Percentiles rank a stretch among this genome's conserved stretches.
phyloP scores from a whole-genome alignment of 2,113 vertebrate genomes.

The Pseudolaguvia tuberculata region DNA sequence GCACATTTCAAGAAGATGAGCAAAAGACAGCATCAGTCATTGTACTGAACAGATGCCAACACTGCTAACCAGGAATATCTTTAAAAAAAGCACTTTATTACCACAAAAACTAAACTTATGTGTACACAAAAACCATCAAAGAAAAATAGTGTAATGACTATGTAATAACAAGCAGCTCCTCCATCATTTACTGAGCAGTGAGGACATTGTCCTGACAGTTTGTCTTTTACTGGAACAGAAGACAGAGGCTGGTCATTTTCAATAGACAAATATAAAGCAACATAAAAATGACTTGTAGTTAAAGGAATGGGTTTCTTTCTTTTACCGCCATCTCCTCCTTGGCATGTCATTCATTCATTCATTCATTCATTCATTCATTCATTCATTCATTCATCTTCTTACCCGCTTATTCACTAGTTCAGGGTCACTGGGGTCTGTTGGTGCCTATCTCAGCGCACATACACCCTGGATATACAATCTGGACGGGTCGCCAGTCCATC shows the following conservation, averaged over 20 bases:
- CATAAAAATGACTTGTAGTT: not conserved
- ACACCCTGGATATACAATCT: no score
- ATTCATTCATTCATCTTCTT: no score
- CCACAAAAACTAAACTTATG: not conserved
- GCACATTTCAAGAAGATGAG: not conserved
- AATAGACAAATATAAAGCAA: not conserved
- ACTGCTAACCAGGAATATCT: not conserved
- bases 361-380: no score
- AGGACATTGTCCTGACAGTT: no score
- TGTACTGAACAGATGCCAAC: not conserved
- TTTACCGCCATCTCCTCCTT: no score
- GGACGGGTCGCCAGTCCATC: no score
- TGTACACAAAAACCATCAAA: not conserved
- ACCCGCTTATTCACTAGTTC: no score
- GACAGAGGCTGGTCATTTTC: no score
- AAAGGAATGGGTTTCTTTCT: not conserved
- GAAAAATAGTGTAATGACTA: not conserved
- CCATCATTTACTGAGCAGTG: not conserved
- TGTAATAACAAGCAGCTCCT: slow-evolving; percentile 10
- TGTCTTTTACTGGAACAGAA: not conserved
- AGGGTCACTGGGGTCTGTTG: no score
- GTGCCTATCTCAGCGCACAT: no score
- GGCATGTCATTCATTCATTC: no score
- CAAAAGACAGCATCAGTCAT: slow-evolving; percentile 6
- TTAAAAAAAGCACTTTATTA: not conserved